Base-by-base conservation (phyloP, 2,113 vertebrate species). In the Petroica traversi region DNA sequence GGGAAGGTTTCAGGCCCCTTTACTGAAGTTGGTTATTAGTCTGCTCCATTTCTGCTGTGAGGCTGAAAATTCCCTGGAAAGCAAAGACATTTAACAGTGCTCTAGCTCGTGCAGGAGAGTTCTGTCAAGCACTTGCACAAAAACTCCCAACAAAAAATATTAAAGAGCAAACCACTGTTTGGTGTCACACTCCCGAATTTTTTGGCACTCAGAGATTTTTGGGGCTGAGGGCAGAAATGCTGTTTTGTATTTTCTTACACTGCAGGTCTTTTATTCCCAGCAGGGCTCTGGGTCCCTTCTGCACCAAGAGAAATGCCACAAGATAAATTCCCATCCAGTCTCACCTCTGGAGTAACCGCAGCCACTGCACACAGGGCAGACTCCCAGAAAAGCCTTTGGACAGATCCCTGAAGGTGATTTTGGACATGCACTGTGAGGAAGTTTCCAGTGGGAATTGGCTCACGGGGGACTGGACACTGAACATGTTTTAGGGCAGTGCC, bases 1-100 rank as follows among this genome's bases (percentile, higher is more conserved):
- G 66, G 14, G 46, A 88, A 95, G 81, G 43, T 89, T 83, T 83
- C 58, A 57, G 71, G 22, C 13, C 71, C 63, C 52, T 92, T 80
- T 49, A n/a, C 55, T 69, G 41, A 62, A 85, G 25, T 73, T 45
- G 22, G 24, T 46, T 59, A 66, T 58, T 63, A 88, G 58, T 25
- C 28, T 0, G 71, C 28, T 93, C 69, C 58, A 22, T 40, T 71
- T 58, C 81, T 94, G 80, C 58, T 72, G 45, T 29, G 55, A 18
- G 17, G 55, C 62, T 95, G 51, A 45, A 61, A 45, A 71, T 11
- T 38, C 61, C 52, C 76, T 52, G 24, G 89, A 69, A 85, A 34
- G 16, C 36, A 33, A 62, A 54, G 45, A 24, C 12, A 26, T 55
- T 38, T 54, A 55, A 41, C n/a, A 69, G 45, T 1, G 16, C 69